Evolutionary conservation across 2,113 vertebrate species (phyloP), one percentile per base, ranked within the genome.

Genomic region (Mellivora capensis): DNA sequence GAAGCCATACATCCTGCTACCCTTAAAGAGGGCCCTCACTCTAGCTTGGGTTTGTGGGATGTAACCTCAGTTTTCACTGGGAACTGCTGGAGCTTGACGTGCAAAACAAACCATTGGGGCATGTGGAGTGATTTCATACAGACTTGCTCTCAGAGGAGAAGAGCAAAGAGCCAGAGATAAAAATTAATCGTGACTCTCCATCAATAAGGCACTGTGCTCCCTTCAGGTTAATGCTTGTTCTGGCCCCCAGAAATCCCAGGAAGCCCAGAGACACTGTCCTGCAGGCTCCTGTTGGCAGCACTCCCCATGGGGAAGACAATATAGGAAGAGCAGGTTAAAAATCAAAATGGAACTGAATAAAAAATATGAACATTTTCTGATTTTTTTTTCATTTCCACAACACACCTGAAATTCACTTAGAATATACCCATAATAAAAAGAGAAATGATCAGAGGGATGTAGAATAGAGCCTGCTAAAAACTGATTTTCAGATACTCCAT

Each of bases 401-500:
- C 71, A 54, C 77, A 91, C 42, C 93, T 42, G 12, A 95, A 97
- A 96, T 96, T 88, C 86, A 59, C 82, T 97, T 89, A 90, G 71
- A 96, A 44, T 87, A 69, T 85, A 82, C 42, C 37, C 15, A 7
- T 74, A 87, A 87, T 86, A 86, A 95, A 97, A 97, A 89, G 71
- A 71, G 80, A 79, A 93, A 89, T 81, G 91, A 97, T 97, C 94
- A 97, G 81, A 98, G 93, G 79, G 61, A 79, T 79, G 77, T 14
- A 61, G 85, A 93, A 59, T 9, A 96, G 61, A 98, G 74, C 54
- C 81, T 81, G 57, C 95, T 97, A 94, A 90, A 98, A 98, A 95
- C 6, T 91, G 90, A 98, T 93, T 98, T 98, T 98, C 92, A 95
- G 79, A 96, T 97, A 95, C 93, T 91, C 5, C n/a, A 93, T 11